These are phyloP conservation scores for Chaenodraco wilsoni DNA, from an alignment of 2,797 vertebrate species.

Conservation along the genomic window DNA sequence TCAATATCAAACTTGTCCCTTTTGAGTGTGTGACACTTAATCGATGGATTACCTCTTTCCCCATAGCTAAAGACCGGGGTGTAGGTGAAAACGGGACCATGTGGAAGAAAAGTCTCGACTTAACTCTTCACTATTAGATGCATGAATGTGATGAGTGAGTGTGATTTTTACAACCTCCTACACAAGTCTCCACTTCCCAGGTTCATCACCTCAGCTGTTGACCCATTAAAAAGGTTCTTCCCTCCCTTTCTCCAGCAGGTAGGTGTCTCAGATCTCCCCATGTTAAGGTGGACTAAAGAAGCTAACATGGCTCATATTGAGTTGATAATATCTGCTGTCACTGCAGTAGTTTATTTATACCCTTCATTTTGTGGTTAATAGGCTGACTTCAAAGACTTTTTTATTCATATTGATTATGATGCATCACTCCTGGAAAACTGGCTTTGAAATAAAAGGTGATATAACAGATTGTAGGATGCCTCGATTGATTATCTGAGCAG, in stretches of 20 bases:
- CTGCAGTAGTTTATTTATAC: slow-evolving; percentile 19
- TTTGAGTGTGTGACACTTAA: not conserved
- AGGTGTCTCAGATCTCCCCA: slow-evolving; percentile 73
- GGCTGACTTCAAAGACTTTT: slow-evolving; percentile 47
- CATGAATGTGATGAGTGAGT: slow-evolving; percentile 13
- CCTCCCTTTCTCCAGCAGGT: slow-evolving; percentile 77
- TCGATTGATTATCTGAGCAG: slow-evolving; percentile 83
- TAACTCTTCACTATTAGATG: not conserved
- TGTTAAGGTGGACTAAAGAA: slow-evolving; percentile 27
- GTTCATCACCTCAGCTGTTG: slow-evolving; percentile 63
- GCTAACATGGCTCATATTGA: slow-evolving; percentile 41
- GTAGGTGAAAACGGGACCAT: slow-evolving; percentile 1
- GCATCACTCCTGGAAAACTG: slow-evolving; percentile 75
- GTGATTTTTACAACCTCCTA: slow-evolving; percentile 16
- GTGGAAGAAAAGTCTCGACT: not conserved
- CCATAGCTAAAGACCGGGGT: not conserved
- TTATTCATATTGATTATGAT: slow-evolving; percentile 78
- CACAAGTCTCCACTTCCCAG: slow-evolving; percentile 59
- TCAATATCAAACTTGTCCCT: not conserved
- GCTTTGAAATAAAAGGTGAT: slow-evolving; percentile 87
- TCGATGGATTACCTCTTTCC: slow-evolving; percentile 31
- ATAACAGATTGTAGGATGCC: slow-evolving; percentile 83
- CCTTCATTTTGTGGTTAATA: slow-evolving; percentile 47
- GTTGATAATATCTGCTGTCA: slow-evolving; percentile 40
- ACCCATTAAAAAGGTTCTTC: slow-evolving; percentile 53